Evolutionary conservation across 2,888 invertebrate species (phyloP).

Genomic region (Selenia dentaria): DNA sequence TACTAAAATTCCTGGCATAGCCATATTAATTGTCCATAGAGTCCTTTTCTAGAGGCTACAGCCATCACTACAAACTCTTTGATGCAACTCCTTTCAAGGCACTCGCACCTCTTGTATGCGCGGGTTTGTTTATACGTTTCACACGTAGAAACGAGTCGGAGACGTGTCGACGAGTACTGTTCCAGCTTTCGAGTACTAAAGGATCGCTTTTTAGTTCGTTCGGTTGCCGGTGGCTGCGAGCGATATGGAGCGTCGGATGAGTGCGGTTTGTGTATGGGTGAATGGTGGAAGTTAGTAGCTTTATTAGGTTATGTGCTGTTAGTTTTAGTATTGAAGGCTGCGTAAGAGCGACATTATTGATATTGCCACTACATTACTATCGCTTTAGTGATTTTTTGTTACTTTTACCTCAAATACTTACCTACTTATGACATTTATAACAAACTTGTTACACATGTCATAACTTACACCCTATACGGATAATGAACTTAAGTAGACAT

Average conservation of each 20-base stretch:
- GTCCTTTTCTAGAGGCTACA: neutral
- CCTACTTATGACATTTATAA: too few species aligned
- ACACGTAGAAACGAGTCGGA: constrained; percentile 55
- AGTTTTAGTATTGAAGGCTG: too few species aligned
- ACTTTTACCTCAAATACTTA: too few species aligned
- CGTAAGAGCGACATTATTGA: too few species aligned
- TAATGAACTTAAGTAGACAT: too few species aligned
- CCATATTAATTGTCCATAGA: too few species aligned
- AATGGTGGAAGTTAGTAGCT: constrained; percentile 17
- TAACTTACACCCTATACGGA: too few species aligned
- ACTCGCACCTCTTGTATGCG: constrained; percentile 50
- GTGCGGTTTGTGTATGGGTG: constrained; percentile 12
- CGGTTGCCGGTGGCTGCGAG: constrained; percentile 40
- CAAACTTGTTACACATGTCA: too few species aligned
- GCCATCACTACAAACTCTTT: constrained; percentile 40
- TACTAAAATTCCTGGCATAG: too few species aligned
- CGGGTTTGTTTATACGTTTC: constrained; percentile 71
- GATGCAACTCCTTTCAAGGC: constrained; percentile 59
- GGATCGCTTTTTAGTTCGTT: constrained; percentile 61
- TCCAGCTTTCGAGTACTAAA: constrained; percentile 59
- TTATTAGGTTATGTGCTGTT: neutral
- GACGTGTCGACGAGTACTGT: constrained; percentile 54
- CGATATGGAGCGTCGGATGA: constrained; percentile 25
- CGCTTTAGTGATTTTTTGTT: too few species aligned
- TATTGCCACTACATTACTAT: too few species aligned